Base-by-base conservation (phyloP, 2,113 vertebrate species). In the Lichenostomus cassidix region DNA sequence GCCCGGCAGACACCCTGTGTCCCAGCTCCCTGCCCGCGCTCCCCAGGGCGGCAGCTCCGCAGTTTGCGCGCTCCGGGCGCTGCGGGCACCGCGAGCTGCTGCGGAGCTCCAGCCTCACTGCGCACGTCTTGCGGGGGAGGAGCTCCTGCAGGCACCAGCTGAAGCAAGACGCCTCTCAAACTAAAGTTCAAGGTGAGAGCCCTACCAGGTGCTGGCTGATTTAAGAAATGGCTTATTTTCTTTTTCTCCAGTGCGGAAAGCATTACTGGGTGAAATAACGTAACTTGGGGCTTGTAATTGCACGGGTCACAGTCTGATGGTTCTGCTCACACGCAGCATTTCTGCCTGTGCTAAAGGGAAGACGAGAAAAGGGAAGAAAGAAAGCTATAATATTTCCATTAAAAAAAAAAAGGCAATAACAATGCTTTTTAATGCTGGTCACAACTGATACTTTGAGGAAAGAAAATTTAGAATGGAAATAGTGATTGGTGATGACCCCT, bases 131-230 rank as follows among this genome's bases (percentile, higher is more conserved):
- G 11, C 41, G 83, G 47, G 63, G 91, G 62, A 90, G 74, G 87
- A 95, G 85, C 55, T 94, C 65, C 64, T 11, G 35, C 3, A 35
- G 65, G 2, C 70, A 71, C 10, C 6, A 20, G 68, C 87, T 29
- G 25, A 9, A 96, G 63, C 77, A 65, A 94, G 77, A 83, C 9
- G 5, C 60, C 79, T 71, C 88, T 35, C 64, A 69, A 59, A 63
- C 44, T n/a, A 42, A 94, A 93, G 89, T 85, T 86, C 81, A 96
- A 97, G 95, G 97, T 98, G 96, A 94, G 94, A 88, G 75, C 15
- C 20, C 7, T 80, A 10, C 31, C 56, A 73, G 35, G 22, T 15
- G 16, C 55, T 37, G 56, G 49, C 68, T 88, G 64, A 67, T 92
- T 71, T 89, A 67, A 80, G 21, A 39, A 52, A 59, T 37, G 9